Conservation (phyloP, 2,797 vertebrate genomes). For the Geotrypetes seraphini region DNA sequence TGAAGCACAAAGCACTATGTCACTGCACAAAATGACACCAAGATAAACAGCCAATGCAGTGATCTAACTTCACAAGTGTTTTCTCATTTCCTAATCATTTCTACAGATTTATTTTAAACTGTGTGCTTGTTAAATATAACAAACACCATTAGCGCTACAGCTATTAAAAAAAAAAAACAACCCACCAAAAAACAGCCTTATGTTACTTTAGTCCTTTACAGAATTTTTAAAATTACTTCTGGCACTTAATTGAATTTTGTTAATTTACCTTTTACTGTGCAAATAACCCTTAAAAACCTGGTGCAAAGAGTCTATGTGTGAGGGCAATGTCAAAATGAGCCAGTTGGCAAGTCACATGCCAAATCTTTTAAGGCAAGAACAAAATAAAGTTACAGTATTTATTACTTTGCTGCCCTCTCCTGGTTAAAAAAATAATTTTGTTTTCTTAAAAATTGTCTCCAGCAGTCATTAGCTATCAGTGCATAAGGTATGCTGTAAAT, state of each 20-base stretch:
- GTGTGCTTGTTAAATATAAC: neutral
- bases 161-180: too few relatives aligned
- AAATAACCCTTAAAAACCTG: constrained; percentile 52
- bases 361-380: constrained; percentile 15
- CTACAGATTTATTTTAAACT: neutral
- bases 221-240: constrained; percentile 53
- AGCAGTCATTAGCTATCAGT: too few relatives aligned
- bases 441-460: too few relatives aligned
- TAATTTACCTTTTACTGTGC: constrained; percentile 57
- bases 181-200: constrained; percentile 1
- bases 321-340: constrained; percentile 52
- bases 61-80: too few relatives aligned
- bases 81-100: too few relatives aligned
- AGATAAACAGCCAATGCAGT: too few relatives aligned
- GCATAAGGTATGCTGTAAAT: too few relatives aligned
- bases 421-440: too few relatives aligned
- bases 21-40: too few relatives aligned
- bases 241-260: constrained; percentile 44
- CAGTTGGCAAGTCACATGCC: constrained; percentile 40
- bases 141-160: neutral
- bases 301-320: constrained; percentile 58
- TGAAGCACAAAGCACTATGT: too few relatives aligned
- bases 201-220: constrained; percentile 3
- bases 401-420: constrained; percentile 54
- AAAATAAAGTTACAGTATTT: constrained; percentile 9